phyloP scores from a whole-genome alignment of 92 coral and sea anemone species.

The Plumapathes pennacea region DNA sequence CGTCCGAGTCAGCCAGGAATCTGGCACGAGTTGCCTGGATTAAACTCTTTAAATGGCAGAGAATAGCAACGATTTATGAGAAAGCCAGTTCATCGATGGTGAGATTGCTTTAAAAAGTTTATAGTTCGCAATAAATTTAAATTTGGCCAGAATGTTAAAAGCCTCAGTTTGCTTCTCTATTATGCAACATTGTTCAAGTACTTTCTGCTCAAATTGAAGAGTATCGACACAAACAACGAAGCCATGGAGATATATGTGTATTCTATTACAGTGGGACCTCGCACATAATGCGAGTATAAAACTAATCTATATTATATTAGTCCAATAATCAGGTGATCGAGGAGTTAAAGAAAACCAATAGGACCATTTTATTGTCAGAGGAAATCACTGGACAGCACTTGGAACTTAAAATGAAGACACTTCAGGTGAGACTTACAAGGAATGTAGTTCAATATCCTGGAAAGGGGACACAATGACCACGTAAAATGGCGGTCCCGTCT shows the following conservation, averaged over 20 bases:
- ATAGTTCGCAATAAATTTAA: neutral
- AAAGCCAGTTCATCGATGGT: too few species aligned
- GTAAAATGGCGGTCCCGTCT: too few species aligned
- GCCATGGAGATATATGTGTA: too few species aligned
- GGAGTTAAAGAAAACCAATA: slow-evolving; percentile 61
- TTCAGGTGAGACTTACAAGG: slow-evolving; percentile 42
- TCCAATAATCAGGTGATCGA: slow-evolving; percentile 79
- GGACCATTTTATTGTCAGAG: slow-evolving; percentile 66
- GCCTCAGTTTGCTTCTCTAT: neutral
- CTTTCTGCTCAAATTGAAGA: too few species aligned
- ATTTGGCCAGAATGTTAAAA: neutral
- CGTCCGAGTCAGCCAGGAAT: slow-evolving; percentile 91
- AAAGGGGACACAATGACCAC: too few species aligned
- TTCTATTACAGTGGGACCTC: too few species aligned
- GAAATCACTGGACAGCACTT: slow-evolving; percentile 70
- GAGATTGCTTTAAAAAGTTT: neutral
- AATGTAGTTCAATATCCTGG: too few species aligned
- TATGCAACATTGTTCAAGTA: too few species aligned
- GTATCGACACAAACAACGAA: too few species aligned
- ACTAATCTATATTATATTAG: too few species aligned
- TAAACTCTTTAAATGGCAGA: slow-evolving; percentile 75
- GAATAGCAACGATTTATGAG: slow-evolving; percentile 78
- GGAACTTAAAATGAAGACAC: slow-evolving; percentile 67
- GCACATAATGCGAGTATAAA: too few species aligned
- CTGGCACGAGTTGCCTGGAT: slow-evolving; percentile 85